phyloP scores from a whole-genome alignment of 2,888 invertebrate species.

The Aethes cnicana region DNA sequence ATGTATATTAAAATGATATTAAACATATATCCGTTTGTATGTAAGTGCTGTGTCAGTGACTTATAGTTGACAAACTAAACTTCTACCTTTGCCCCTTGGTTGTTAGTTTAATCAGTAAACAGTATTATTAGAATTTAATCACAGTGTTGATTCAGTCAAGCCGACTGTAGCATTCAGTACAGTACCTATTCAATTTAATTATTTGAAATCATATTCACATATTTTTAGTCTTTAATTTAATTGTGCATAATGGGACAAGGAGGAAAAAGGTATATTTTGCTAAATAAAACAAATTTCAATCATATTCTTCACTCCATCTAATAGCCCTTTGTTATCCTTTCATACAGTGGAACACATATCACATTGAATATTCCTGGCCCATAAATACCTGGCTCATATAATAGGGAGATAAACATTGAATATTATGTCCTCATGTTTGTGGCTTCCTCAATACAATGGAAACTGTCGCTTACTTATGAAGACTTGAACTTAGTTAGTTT shows the following conservation, averaged over 20 bases:
- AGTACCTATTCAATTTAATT: neutral
- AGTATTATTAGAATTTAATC: neutral
- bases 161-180: neutral
- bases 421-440: too few relatives aligned
- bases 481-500: too few relatives aligned
- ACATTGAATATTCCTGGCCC: too few relatives aligned
- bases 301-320: too few relatives aligned
- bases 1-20: too few relatives aligned
- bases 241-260: neutral
- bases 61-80: slow-evolving; percentile 5
- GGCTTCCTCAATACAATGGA: too few relatives aligned
- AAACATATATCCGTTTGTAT: too few relatives aligned
- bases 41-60: neutral
- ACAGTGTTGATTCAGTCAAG: neutral
- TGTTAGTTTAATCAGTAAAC: neutral
- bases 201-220: neutral
- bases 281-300: neutral
- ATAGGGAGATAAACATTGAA: too few relatives aligned
- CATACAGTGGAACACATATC: too few relatives aligned
- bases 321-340: too few relatives aligned
- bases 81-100: slow-evolving; percentile 9
- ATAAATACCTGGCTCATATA: too few relatives aligned
- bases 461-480: too few relatives aligned
- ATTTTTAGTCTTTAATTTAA: neutral
- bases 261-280: neutral